A percentile compares a stretch with the other conserved stretches of the same genome.
These are phyloP conservation scores for Cyprinodon tularosa DNA, from an alignment of 2,113 vertebrate genomes.

Conservation along the genomic window DNA sequence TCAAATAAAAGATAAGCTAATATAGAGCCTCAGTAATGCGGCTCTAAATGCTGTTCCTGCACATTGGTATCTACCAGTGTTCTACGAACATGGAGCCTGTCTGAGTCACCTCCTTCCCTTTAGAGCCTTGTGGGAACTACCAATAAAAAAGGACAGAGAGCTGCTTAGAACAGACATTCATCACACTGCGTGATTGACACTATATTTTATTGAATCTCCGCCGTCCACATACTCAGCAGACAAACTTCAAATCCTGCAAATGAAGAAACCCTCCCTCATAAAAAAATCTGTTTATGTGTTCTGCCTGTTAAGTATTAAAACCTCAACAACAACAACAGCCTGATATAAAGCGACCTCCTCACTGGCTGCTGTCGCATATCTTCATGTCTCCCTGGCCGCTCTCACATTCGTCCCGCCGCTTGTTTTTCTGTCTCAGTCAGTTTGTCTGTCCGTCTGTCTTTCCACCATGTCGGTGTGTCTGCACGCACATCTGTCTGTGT, in stretches of 20 bases:
- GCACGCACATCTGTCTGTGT: constrained; percentile 17
- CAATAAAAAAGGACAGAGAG: too few species aligned
- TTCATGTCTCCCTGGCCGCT: constrained; percentile 13
- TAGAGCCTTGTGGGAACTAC: too few species aligned
- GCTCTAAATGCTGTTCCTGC: too few species aligned
- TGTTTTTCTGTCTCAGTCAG: constrained; percentile 37
- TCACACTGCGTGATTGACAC: not conserved
- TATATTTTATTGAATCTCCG: not conserved
- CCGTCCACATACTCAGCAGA: not conserved
- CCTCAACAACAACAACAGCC: not conserved
- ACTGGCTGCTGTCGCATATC: constrained; percentile 25
- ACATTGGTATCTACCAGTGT: too few species aligned
- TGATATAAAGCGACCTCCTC: constrained; percentile 32
- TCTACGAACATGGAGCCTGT: not conserved
- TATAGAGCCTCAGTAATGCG: too few species aligned
- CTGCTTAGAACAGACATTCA: not conserved
- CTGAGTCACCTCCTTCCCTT: not conserved
- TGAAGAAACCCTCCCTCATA: not conserved
- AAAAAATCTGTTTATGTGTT: not conserved
- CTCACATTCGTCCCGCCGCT: constrained; percentile 18
- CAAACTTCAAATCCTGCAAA: not conserved
- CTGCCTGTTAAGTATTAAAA: constrained; percentile 1
- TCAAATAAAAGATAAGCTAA: too few species aligned
- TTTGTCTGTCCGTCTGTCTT: constrained; percentile 38
- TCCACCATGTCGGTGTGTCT: constrained; percentile 23